These are phyloP conservation scores for Lysiphlebus fabarum DNA, from an alignment of 1,140 invertebrate species.

Conservation along the genomic window DNA sequence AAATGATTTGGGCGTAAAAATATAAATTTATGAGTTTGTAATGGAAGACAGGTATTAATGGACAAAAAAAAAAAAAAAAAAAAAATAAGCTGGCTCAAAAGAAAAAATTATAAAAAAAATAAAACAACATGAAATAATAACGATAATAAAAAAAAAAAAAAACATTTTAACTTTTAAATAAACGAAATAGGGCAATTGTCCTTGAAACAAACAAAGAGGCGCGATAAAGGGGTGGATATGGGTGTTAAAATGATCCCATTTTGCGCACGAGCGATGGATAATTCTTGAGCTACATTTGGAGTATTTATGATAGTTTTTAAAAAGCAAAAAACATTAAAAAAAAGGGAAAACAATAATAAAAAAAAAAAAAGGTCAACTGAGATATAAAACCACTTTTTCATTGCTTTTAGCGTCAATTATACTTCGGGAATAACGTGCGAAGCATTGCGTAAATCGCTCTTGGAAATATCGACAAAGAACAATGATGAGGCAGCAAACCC, in stretches of 20 bases:
- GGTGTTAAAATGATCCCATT: slow-evolving; percentile 6
- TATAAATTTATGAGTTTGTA: too few species aligned
- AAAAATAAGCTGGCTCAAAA: neutral
- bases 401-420: slow-evolving; percentile 22
- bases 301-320: slow-evolving; percentile 9
- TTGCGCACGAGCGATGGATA: slow-evolving; percentile 9
- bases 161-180: neutral
- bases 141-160: neutral
- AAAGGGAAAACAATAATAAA: too few species aligned
- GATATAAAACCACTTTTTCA: neutral
- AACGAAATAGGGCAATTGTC: slow-evolving; percentile 1
- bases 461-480: slow-evolving; percentile 28
- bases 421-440: slow-evolving; percentile 35
- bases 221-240: slow-evolving; percentile 8
- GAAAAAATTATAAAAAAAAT: neutral
- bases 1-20: neutral
- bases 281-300: slow-evolving; percentile 9
- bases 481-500: slow-evolving; percentile 30
- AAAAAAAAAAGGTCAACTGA: too few species aligned
- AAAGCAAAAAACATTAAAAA: slow-evolving; percentile 2
- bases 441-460: slow-evolving; percentile 35
- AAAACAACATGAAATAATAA: neutral
- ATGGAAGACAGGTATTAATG: neutral
- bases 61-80: neutral
- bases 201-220: slow-evolving; percentile 8